Percentiles rank a stretch among this genome's conserved stretches.
Conservation (phyloP, 2,888 invertebrate genomes). For the Nephrotoma appendiculata region DNA sequence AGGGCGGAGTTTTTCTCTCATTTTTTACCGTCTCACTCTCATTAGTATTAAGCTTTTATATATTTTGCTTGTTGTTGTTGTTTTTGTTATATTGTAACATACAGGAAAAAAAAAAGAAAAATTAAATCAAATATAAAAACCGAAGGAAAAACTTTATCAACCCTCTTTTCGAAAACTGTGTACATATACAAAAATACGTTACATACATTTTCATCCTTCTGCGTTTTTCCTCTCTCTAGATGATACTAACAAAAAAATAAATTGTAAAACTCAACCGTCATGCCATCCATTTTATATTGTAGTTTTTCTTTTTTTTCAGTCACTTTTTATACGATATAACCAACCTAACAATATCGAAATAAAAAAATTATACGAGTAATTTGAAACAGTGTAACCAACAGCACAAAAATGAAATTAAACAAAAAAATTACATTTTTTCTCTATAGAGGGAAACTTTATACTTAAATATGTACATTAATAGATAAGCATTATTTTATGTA, state of each 20-base stretch:
- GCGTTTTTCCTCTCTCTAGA: background rate
- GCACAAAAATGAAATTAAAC: background rate
- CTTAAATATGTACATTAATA: background rate
- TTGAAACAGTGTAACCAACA: background rate
- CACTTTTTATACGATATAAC: background rate
- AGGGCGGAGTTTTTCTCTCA: conserved; percentile 1
- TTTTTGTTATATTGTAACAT: background rate
- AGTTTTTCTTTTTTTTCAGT: background rate
- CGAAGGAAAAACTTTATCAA: background rate
- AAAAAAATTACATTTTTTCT: background rate
- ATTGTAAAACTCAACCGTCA: background rate
- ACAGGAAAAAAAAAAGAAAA: background rate
- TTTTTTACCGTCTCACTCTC: background rate
- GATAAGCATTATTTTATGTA: background rate
- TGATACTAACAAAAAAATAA: background rate
- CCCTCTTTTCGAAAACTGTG: background rate
- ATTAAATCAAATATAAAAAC: background rate
- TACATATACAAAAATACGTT: background rate
- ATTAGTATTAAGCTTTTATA: background rate
- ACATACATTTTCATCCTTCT: background rate
- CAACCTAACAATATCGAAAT: background rate
- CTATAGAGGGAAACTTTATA: background rate
- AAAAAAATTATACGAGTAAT: background rate
- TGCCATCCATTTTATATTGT: background rate
- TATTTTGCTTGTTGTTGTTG: background rate